These are phyloP conservation scores for Donacobius atricapilla DNA, from an alignment of 2,113 vertebrate genomes.

Conservation along the genomic window DNA sequence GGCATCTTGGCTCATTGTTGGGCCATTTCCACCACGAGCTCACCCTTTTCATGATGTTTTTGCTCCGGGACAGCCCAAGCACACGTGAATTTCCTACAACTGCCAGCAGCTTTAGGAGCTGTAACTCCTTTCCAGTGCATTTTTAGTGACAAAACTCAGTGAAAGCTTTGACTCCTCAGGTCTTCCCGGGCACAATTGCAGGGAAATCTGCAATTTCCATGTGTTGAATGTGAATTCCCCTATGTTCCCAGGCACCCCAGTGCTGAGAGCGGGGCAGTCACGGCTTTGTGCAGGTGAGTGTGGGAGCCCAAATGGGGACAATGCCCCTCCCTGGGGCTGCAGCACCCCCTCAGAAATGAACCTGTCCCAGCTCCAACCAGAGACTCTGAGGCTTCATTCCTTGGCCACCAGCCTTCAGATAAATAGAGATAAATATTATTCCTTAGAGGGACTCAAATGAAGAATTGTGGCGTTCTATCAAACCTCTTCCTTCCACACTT, in stretches of 20 bases:
- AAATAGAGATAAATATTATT: not conserved
- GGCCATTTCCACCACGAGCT: not conserved
- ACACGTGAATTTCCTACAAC: accelerated
- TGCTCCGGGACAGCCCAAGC: not conserved
- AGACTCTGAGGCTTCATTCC: not conserved
- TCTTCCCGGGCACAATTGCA: not conserved
- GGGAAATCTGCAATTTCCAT: not conserved
- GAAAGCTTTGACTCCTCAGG: not conserved
- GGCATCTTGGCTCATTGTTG: not conserved
- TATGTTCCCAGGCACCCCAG: too few relatives aligned
- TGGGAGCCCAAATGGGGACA: not conserved
- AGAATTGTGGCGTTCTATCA: not conserved
- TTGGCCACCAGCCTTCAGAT: not conserved
- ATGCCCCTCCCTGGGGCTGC: not conserved
- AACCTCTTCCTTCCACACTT: not conserved
- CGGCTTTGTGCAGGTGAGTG: not conserved
- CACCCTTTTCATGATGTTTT: not conserved
- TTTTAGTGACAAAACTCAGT: not conserved
- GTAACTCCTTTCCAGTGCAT: not conserved
- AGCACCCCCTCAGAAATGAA: not conserved
- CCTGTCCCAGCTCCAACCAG: not conserved
- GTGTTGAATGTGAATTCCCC: not conserved
- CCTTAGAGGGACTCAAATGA: not conserved
- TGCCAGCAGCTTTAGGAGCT: not conserved
- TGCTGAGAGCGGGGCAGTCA: not conserved